Conservation (phyloP, 2,113 vertebrate genomes). For the Damaliscus lunatus region DNA sequence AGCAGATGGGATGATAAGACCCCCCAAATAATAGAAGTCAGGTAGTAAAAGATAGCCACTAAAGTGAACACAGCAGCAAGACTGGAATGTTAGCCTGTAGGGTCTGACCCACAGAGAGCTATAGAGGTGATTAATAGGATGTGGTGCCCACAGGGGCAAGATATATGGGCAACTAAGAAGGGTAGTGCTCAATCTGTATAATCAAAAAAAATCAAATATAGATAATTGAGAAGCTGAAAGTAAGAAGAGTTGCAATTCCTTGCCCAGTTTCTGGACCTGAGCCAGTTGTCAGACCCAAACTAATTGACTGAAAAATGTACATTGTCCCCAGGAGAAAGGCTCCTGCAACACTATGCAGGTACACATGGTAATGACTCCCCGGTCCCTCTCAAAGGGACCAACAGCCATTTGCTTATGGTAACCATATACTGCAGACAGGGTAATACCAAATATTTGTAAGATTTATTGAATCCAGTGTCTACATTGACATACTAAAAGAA, state of each 20-base stretch:
- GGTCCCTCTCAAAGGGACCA: background rate
- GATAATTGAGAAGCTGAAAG: background rate
- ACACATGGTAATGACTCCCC: background rate
- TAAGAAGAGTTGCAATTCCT: background rate
- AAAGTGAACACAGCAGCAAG: background rate
- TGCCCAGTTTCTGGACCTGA: background rate
- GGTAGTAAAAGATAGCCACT: background rate
- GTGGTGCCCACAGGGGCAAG: background rate
- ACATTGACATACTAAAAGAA: background rate
- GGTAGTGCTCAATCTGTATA: background rate
- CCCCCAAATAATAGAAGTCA: background rate
- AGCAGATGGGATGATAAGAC: background rate
- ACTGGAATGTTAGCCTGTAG: background rate
- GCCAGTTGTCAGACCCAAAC: background rate
- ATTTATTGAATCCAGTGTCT: background rate
- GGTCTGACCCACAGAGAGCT: background rate
- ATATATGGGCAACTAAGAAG: background rate
- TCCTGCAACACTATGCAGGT: background rate
- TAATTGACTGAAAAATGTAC: background rate
- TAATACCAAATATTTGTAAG: slow-evolving; percentile 6
- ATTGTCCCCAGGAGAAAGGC: background rate
- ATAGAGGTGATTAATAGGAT: background rate
- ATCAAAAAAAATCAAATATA: background rate
- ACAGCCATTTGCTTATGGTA: background rate
- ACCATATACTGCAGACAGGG: background rate